These are phyloP conservation scores for Contarinia nasturtii DNA, from an alignment of 1,140 invertebrate genomes.

Conservation along the genomic window DNA sequence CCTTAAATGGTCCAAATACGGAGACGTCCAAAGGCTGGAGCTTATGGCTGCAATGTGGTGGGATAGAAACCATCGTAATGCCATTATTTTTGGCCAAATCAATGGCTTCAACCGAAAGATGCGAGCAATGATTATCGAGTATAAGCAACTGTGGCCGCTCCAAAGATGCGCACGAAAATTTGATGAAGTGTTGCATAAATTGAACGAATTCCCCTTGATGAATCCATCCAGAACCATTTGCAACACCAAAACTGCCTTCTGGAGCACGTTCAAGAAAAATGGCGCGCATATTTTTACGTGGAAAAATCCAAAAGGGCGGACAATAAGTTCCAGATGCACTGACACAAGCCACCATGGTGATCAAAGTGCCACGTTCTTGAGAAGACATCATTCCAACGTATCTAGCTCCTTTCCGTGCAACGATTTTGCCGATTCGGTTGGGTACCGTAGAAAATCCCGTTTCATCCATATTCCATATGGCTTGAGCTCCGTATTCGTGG, in stretches of 20 bases:
- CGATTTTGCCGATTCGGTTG: too few species aligned
- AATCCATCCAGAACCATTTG: background rate
- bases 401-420: background rate
- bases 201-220: background rate
- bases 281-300: background rate
- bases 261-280: background rate
- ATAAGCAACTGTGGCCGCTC: conserved; percentile 7
- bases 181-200: background rate
- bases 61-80: conserved; percentile 16
- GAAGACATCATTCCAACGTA: background rate
- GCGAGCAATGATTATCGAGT: conserved; percentile 13
- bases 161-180: background rate
- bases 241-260: background rate
- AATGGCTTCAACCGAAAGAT: conserved; percentile 21
- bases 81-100: conserved; percentile 18
- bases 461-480: too few species aligned
- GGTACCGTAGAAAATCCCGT: too few species aligned
- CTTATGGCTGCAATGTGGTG: conserved; percentile 15
- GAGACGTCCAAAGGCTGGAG: conserved; percentile 23
- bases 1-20: conserved; percentile 21
- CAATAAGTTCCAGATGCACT: background rate
- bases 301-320: background rate
- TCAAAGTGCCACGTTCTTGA: background rate
- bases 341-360: conserved; percentile 2
- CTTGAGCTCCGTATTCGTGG: too few species aligned